Percentiles rank a stretch among this genome's conserved stretches.
phyloP scores from a whole-genome alignment of 2,113 vertebrate species.

The Struthio camelus region DNA sequence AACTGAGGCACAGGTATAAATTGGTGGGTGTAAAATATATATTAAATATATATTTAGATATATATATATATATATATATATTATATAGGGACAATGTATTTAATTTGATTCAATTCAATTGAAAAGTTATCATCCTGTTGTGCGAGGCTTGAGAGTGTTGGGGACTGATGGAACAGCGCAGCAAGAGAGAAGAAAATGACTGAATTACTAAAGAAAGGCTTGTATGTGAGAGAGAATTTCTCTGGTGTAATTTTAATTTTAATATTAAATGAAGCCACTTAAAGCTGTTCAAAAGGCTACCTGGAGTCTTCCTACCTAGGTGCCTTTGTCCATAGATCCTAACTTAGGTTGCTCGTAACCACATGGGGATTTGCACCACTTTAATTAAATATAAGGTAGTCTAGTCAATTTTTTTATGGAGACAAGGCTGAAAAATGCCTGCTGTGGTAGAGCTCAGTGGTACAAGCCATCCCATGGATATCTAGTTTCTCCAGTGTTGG shows the following conservation, averaged over 20 bases:
- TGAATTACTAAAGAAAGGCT: background rate
- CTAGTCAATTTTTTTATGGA: background rate
- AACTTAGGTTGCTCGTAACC: background rate
- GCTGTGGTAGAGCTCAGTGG: background rate
- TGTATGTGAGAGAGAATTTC: background rate
- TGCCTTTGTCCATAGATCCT: background rate
- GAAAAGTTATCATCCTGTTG: background rate
- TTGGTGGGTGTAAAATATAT: background rate
- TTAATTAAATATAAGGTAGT: background rate
- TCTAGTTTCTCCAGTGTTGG: background rate
- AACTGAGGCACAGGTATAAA: background rate
- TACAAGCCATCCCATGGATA: background rate
- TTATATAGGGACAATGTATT: background rate
- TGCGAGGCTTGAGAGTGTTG: background rate
- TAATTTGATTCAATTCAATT: no score
- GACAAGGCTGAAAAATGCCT: background rate
- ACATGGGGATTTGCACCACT: background rate
- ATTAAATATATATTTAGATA: no score
- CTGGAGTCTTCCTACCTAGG: background rate
- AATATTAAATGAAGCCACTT: background rate
- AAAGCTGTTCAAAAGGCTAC: background rate
- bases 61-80: no score
- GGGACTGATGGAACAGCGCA: background rate
- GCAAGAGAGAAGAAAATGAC: background rate
- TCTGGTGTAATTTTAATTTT: background rate